phyloP scores from a whole-genome alignment of 2,113 vertebrate species.

The Ascaphus truei region DNA sequence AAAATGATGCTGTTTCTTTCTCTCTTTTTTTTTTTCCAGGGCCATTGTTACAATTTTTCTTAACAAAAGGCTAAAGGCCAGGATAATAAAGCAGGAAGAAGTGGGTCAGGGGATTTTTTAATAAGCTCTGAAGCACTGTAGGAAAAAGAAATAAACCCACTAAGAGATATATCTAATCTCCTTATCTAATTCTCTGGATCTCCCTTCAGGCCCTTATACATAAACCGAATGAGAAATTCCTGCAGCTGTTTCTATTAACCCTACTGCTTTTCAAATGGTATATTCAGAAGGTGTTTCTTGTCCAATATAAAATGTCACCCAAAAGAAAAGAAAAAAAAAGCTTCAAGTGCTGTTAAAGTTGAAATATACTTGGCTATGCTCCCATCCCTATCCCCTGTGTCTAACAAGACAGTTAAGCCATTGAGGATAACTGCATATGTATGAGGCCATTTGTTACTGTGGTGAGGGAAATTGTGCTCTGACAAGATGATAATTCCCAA shows the following conservation, averaged over 20 bases:
- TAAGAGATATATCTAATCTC: constrained; percentile 25
- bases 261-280: neutral
- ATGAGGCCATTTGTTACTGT: constrained; percentile 37
- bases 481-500: constrained; percentile 38
- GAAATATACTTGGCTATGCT: constrained; percentile 11
- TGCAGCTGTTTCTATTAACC: constrained; percentile 21
- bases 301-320: neutral
- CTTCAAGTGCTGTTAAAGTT: constrained; percentile 3
- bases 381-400: constrained; percentile 22
- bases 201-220: neutral
- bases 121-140: constrained; percentile 22
- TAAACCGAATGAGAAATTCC: neutral
- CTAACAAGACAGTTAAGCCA: constrained; percentile 36
- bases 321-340: neutral
- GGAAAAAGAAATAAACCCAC: neutral
- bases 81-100: constrained; percentile 18
- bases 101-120: constrained; percentile 20
- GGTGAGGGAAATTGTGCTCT: constrained; percentile 36
- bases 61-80: constrained; percentile 17
- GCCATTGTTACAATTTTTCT: constrained; percentile 8
- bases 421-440: constrained; percentile 34
- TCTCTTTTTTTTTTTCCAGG: constrained; percentile 16
- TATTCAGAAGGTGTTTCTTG: neutral
- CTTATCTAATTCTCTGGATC: constrained; percentile 15
- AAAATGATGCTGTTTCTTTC: neutral